A percentile compares a stretch with the other conserved stretches of the same genome.
Evolutionary conservation across 2,888 invertebrate species (phyloP).

Genomic region (Andrena camellia): DNA sequence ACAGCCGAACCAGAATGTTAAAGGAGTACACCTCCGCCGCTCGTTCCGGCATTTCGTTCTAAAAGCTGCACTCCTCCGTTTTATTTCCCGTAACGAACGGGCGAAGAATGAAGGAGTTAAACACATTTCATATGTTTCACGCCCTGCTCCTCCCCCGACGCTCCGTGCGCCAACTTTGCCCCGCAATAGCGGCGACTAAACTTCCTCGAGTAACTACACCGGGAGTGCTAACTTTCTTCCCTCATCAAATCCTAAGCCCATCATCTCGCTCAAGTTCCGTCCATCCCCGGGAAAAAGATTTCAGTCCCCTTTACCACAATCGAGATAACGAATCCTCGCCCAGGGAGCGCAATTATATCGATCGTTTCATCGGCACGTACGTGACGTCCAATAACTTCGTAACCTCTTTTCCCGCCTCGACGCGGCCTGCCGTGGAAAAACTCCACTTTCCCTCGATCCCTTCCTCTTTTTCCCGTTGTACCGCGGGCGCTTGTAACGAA

Average conservation of each 20-base stretch:
- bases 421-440: conserved; percentile 10
- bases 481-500: conserved; percentile 18
- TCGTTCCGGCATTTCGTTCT: neutral
- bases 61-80: neutral
- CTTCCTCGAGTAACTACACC: conserved; percentile 42
- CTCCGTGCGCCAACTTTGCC: conserved; percentile 7
- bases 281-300: conserved; percentile 59
- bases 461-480: conserved; percentile 1
- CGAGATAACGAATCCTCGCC: conserved; percentile 70
- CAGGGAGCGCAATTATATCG: conserved; percentile 69
- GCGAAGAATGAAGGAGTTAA: neutral
- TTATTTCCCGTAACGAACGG: neutral
- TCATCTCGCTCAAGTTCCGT: conserved; percentile 55
- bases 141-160: neutral
- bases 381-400: conserved; percentile 64
- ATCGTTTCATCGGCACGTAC: conserved; percentile 70
- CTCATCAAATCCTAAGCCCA: conserved; percentile 52
- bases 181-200: conserved; percentile 39
- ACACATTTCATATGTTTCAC: neutral
- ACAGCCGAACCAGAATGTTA: no score
- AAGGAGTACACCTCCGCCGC: no score
- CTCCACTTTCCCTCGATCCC: conserved; percentile 7
- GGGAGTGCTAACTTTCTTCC: conserved; percentile 53
- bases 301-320: conserved; percentile 60
- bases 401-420: conserved; percentile 27